A percentile compares a stretch with the other conserved stretches of the same genome.
Evolutionary conservation across 2,113 vertebrate genomes (phyloP).

Genomic region (Sciurus niger): DNA sequence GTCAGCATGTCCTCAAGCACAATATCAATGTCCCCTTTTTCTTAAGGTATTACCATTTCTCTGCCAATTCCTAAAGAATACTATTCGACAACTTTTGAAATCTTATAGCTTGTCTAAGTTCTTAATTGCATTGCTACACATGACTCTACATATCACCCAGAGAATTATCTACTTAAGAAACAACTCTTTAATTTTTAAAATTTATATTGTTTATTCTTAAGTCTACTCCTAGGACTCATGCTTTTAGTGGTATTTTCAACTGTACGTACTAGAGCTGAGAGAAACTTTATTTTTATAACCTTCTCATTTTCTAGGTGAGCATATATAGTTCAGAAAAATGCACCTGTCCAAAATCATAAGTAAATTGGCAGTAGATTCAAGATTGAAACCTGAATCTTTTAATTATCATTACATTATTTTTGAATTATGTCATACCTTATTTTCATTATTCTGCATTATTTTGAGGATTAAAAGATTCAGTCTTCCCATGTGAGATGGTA

Average conservation of each 20-base stretch:
- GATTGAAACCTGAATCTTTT: background rate
- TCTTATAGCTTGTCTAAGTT: slow-evolving; percentile 30
- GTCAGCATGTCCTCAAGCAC: slow-evolving; percentile 99
- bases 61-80: slow-evolving; percentile 47
- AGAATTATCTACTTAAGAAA: slow-evolving; percentile 57
- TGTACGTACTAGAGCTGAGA: background rate
- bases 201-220: slow-evolving; percentile 54
- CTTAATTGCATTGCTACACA: slow-evolving; percentile 10
- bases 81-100: slow-evolving; percentile 41
- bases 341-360: background rate
- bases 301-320: slow-evolving; percentile 60
- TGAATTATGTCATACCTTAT: background rate
- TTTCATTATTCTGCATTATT: slow-evolving; percentile 39
- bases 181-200: slow-evolving; percentile 51
- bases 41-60: slow-evolving; percentile 90
- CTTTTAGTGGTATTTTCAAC: slow-evolving; percentile 6
- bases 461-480: background rate
- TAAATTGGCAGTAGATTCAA: slow-evolving; percentile 8
- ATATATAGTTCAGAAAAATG: slow-evolving; percentile 62
- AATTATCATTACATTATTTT: slow-evolving; percentile 23
- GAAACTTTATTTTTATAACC: slow-evolving; percentile 32
- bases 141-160: slow-evolving; percentile 24
- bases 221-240: background rate
- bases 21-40: slow-evolving; percentile 98
- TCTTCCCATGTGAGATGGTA: background rate